phyloP scores from a whole-genome alignment of 2,113 vertebrate species.

The Tenrec ecaudatus region DNA sequence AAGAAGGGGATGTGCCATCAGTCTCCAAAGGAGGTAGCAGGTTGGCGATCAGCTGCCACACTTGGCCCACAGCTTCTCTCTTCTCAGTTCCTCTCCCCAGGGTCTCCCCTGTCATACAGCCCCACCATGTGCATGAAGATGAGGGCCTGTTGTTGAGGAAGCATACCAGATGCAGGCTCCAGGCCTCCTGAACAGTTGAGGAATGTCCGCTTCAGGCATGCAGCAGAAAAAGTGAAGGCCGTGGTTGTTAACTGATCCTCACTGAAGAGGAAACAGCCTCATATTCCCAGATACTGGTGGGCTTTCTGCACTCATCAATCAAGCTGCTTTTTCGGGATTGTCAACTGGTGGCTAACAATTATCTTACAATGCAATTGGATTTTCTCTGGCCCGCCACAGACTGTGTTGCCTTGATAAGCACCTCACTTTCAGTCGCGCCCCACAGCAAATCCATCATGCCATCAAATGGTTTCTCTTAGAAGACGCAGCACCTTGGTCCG shows the following conservation, averaged over 20 bases:
- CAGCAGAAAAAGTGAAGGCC: background rate
- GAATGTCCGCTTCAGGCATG: background rate
- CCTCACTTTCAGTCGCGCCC: background rate
- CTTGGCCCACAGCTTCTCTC: background rate
- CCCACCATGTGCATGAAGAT: background rate
- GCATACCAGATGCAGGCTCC: background rate
- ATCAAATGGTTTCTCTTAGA: background rate
- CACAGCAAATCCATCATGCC: background rate
- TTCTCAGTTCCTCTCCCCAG: too few relatives aligned
- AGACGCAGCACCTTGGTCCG: background rate
- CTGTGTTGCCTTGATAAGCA: background rate
- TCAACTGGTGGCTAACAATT: background rate
- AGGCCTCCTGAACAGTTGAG: background rate
- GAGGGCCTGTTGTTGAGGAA: background rate
- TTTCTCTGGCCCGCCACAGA: background rate
- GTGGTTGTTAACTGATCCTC: background rate
- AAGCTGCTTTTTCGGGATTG: background rate
- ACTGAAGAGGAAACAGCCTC: background rate
- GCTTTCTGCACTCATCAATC: background rate
- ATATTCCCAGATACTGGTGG: background rate
- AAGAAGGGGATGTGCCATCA: too few relatives aligned
- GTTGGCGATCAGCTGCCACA: background rate
- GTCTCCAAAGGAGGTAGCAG: too few relatives aligned
- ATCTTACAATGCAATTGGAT: background rate
- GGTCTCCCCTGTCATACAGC: background rate